These are phyloP conservation scores for Ernsta delagoae DNA, from an alignment of 2,888 invertebrate species.

Conservation along the genomic window DNA sequence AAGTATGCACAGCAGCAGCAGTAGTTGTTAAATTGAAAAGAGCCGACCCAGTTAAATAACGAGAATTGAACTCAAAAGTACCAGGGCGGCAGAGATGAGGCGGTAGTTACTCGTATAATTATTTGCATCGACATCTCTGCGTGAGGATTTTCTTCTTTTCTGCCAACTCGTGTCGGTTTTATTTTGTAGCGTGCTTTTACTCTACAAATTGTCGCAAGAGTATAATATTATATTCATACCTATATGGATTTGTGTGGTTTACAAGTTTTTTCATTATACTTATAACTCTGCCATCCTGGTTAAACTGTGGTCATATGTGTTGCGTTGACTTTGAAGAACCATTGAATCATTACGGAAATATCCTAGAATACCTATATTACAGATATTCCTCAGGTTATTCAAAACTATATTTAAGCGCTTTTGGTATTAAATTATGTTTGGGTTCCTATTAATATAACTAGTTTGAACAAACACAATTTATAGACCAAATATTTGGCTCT, in stretches of 20 bases:
- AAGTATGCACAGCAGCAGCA: neutral
- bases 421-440: too few relatives aligned
- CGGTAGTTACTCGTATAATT: conserved; percentile 9
- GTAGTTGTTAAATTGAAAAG: conserved; percentile 12
- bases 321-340: too few relatives aligned
- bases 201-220: neutral
- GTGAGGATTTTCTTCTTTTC: conserved; percentile 17
- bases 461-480: too few relatives aligned
- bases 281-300: neutral
- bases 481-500: too few relatives aligned
- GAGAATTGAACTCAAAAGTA: conserved; percentile 18
- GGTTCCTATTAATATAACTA: too few relatives aligned
- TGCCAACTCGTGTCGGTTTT: conserved; percentile 43
- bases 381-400: too few relatives aligned
- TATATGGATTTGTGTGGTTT: too few relatives aligned
- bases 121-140: conserved; percentile 16
- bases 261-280: neutral
- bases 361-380: too few relatives aligned
- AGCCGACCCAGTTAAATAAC: conserved; percentile 13
- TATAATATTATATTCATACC: too few relatives aligned
- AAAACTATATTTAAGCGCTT: too few relatives aligned
- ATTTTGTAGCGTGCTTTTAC: neutral
- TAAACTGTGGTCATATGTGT: too few relatives aligned
- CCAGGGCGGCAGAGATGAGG: conserved; percentile 12
- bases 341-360: too few relatives aligned